A percentile compares a stretch with the other conserved stretches of the same genome.
phyloP scores from a whole-genome alignment of 2,888 invertebrate species.

The Pheosia gnoma region DNA sequence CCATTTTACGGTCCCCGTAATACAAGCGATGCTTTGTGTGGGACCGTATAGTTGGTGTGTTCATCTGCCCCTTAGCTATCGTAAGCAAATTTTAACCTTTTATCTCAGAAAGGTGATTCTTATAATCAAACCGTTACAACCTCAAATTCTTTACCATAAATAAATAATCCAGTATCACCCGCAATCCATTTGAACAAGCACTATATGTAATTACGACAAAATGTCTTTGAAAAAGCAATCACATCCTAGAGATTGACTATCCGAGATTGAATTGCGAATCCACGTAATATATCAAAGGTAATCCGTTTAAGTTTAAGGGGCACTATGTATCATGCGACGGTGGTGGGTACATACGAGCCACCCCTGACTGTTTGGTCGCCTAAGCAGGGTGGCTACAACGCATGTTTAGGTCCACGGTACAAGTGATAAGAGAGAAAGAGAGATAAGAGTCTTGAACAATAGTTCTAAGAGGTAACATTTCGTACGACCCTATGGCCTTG shows the following conservation, averaged over 20 bases:
- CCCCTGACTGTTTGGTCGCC: slow-evolving; percentile 76
- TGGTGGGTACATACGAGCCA: slow-evolving; percentile 58
- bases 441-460: slow-evolving; percentile 14
- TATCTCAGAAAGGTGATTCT: too few relatives aligned
- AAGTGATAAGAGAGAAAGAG: slow-evolving; percentile 35
- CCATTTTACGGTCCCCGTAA: too few relatives aligned
- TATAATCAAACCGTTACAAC: too few relatives aligned
- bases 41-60: too few relatives aligned
- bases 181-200: slow-evolving; percentile 18
- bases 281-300: slow-evolving; percentile 83
- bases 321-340: slow-evolving; percentile 79
- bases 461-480: not conserved
- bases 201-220: slow-evolving; percentile 55
- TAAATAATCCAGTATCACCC: not conserved
- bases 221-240: slow-evolving; percentile 70
- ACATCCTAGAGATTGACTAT: slow-evolving; percentile 71
- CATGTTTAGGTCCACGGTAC: slow-evolving; percentile 62
- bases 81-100: too few relatives aligned
- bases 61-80: too few relatives aligned
- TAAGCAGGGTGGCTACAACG: slow-evolving; percentile 76
- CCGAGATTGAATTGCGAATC: slow-evolving; percentile 80
- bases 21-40: too few relatives aligned
- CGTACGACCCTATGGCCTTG: too few relatives aligned
- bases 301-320: slow-evolving; percentile 83
- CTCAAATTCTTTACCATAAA: too few relatives aligned